Evolutionary conservation across 2,113 vertebrate species (phyloP).

Genomic region (Paedocypris sp.): DNA sequence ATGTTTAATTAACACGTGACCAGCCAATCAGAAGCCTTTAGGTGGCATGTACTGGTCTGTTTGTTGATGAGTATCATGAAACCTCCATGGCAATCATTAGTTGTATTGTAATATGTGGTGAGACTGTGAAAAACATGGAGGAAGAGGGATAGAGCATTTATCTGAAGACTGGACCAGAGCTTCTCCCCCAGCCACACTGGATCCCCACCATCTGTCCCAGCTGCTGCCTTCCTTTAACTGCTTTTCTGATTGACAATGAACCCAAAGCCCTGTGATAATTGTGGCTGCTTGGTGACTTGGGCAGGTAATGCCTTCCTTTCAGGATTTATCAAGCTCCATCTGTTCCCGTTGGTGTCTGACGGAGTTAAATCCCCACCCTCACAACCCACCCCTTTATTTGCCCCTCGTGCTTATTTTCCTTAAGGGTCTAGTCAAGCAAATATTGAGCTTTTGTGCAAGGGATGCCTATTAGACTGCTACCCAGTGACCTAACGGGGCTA

Average conservation of each 20-base stretch:
- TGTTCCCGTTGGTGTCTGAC: constrained; percentile 68
- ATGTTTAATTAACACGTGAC: constrained; percentile 22
- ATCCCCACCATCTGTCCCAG: constrained; percentile 88
- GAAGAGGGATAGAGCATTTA: constrained; percentile 50
- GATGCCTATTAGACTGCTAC: constrained; percentile 58
- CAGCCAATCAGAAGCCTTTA: constrained; percentile 13
- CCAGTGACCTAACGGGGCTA: constrained; percentile 48
- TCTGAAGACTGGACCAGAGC: constrained; percentile 70
- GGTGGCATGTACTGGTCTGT: neutral
- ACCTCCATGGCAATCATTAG: constrained; percentile 13
- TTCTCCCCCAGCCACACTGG: constrained; percentile 73
- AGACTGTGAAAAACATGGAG: constrained; percentile 36
- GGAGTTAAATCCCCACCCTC: constrained; percentile 54
- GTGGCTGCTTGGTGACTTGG: constrained; percentile 70
- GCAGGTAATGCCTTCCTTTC: constrained; percentile 85
- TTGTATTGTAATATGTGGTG: neutral
- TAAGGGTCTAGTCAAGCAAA: constrained; percentile 43
- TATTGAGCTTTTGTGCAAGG: constrained; percentile 46
- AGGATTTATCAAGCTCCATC: constrained; percentile 80
- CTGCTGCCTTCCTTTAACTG: constrained; percentile 75
- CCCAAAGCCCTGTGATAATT: constrained; percentile 77
- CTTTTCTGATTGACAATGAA: constrained; percentile 90
- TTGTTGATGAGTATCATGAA: neutral
- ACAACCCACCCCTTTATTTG: constrained; percentile 32
- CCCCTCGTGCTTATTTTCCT: constrained; percentile 36